Conservation (phyloP, 2,113 vertebrate genomes). For the Procapra przewalskii region DNA sequence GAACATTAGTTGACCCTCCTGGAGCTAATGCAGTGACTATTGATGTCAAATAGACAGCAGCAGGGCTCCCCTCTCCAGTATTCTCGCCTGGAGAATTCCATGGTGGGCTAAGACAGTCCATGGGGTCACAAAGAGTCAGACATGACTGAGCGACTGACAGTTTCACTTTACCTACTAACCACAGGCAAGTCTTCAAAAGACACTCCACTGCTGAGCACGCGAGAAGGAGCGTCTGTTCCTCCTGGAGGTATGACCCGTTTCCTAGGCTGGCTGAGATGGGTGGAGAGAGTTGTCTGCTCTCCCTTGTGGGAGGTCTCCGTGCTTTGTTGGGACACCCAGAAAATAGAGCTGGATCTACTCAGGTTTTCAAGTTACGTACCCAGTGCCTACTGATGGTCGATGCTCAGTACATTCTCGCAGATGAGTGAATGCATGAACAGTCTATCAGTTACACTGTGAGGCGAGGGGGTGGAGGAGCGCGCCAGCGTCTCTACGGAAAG, state of each 20-base stretch:
- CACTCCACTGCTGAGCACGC: not conserved
- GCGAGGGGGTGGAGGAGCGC: too few relatives aligned
- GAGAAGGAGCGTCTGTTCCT: not conserved
- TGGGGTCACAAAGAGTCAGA: not conserved
- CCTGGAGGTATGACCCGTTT: not conserved
- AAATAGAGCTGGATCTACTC: not conserved
- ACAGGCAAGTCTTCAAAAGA: not conserved
- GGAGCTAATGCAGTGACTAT: too few relatives aligned
- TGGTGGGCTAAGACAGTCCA: too few relatives aligned
- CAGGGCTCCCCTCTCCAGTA: too few relatives aligned
- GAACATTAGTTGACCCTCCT: too few relatives aligned
- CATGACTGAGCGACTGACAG: not conserved
- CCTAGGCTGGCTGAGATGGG: not conserved
- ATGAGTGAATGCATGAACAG: too few relatives aligned
- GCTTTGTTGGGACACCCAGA: not conserved
- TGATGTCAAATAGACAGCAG: too few relatives aligned
- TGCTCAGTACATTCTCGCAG: not conserved
- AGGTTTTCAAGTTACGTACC: not conserved
- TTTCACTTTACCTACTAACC: accelerated
- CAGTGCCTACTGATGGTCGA: not conserved
- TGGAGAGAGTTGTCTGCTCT: not conserved
- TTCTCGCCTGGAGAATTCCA: too few relatives aligned
- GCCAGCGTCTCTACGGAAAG: not conserved
- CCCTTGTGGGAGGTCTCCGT: too few relatives aligned
- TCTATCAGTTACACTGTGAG: not conserved